These are phyloP conservation scores for Gryllus bimaculatus DNA, from an alignment of 1,140 invertebrate genomes.

Conservation along the genomic window DNA sequence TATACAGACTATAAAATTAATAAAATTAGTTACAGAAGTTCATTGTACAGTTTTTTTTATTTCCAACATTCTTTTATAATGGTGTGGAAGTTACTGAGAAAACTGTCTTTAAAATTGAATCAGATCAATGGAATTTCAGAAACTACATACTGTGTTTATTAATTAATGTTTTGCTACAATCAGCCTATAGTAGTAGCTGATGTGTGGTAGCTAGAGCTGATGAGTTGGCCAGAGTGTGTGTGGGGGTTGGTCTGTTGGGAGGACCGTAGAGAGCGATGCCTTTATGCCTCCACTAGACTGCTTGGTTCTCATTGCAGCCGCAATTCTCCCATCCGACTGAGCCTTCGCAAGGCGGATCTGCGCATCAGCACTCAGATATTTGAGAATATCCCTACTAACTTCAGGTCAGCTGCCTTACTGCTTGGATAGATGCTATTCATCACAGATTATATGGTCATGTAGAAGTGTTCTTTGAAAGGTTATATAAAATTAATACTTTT, in stretches of 20 bases:
- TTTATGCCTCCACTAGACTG: slow-evolving; percentile 10
- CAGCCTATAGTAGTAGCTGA: background rate
- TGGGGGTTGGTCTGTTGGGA: background rate
- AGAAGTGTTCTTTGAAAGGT: too few relatives aligned
- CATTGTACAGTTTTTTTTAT: too few relatives aligned
- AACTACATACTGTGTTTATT: too few relatives aligned
- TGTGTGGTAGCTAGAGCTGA: background rate
- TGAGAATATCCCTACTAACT: slow-evolving; percentile 56
- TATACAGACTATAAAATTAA: too few relatives aligned
- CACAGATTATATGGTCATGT: background rate
- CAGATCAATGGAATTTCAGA: too few relatives aligned
- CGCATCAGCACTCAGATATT: slow-evolving; percentile 60
- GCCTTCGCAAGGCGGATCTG: slow-evolving; percentile 61
- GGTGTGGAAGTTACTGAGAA: too few relatives aligned
- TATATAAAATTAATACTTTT: too few relatives aligned
- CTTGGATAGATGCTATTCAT: background rate
- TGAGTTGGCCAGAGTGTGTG: background rate
- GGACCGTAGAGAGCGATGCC: background rate
- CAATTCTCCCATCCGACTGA: slow-evolving; percentile 65
- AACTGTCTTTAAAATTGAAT: too few relatives aligned
- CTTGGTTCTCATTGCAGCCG: slow-evolving; percentile 50
- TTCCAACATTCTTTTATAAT: too few relatives aligned
- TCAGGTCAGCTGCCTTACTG: slow-evolving; percentile 49
- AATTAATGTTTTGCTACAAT: background rate
- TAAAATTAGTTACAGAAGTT: too few relatives aligned